Conservation (phyloP, 2,113 vertebrate genomes). For the Odocoileus virginianus region DNA sequence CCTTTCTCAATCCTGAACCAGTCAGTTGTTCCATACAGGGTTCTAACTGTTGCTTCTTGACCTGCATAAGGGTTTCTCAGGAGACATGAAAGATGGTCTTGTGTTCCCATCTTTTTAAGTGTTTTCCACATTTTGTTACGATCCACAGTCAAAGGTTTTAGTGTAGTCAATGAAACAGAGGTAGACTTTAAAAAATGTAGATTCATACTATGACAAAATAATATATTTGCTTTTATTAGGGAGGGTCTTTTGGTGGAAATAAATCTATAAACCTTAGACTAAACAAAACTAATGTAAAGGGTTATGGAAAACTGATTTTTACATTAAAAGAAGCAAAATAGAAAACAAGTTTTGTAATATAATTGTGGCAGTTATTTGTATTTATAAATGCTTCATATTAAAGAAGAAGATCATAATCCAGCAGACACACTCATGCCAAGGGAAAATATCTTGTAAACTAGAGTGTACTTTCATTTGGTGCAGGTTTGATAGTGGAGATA, state of each 20-base stretch:
- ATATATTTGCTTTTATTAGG: neutral
- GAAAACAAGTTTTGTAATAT: neutral
- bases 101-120: neutral
- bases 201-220: neutral
- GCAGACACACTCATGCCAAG: neutral
- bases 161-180: neutral
- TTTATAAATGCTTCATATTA: neutral
- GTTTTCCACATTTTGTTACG: neutral
- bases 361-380: neutral
- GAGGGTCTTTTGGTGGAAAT: neutral
- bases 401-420: neutral
- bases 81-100: neutral
- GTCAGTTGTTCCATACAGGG: neutral
- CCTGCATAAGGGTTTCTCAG: neutral
- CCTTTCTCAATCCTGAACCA: neutral
- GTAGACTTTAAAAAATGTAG: neutral
- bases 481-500: neutral
- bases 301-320: neutral
- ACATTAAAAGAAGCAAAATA: neutral
- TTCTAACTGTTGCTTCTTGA: neutral
- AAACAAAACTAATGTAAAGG: neutral
- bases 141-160: neutral
- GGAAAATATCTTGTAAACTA: neutral
- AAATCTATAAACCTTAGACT: neutral
- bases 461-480: neutral